These are phyloP conservation scores for Porphyrio hochstetteri DNA, from an alignment of 2,113 vertebrate genomes.

Conservation along the genomic window DNA sequence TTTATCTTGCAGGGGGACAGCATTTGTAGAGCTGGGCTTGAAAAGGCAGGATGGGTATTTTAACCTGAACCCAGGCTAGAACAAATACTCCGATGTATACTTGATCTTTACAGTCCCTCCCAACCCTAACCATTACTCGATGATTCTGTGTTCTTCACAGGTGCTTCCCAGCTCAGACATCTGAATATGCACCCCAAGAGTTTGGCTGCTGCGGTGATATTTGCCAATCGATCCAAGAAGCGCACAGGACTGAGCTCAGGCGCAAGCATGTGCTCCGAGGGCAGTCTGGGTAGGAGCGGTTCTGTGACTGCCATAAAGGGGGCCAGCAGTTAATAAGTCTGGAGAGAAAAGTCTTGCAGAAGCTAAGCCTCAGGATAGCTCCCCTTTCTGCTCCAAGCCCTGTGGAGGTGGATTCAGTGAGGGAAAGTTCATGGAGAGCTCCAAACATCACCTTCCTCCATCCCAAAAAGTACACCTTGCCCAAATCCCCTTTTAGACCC, in stretches of 20 bases:
- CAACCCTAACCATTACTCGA: too few relatives aligned
- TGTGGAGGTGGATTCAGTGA: not conserved
- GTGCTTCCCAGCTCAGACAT: not conserved
- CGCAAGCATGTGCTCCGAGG: not conserved
- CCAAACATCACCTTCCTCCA: not conserved
- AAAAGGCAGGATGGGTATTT: not conserved
- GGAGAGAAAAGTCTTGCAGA: not conserved
- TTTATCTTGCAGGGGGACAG: not conserved
- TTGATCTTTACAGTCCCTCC: too few relatives aligned
- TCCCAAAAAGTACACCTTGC: not conserved
- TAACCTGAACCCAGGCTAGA: not conserved
- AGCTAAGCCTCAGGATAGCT: not conserved
- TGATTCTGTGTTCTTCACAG: not conserved
- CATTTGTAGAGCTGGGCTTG: not conserved
- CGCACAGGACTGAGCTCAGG: fast-evolving
- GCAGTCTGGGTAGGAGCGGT: fast-evolving
- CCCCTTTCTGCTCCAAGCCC: not conserved
- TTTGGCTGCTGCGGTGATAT: not conserved
- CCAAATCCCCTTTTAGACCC: not conserved
- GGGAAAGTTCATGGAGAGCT: not conserved
- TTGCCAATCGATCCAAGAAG: not conserved
- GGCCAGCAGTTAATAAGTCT: not conserved
- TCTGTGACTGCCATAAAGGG: not conserved
- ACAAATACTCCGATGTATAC: too few relatives aligned
- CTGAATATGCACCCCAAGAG: not conserved